phyloP scores from a whole-genome alignment of 1,140 invertebrate genomes.

The Heliothis subflexa region DNA sequence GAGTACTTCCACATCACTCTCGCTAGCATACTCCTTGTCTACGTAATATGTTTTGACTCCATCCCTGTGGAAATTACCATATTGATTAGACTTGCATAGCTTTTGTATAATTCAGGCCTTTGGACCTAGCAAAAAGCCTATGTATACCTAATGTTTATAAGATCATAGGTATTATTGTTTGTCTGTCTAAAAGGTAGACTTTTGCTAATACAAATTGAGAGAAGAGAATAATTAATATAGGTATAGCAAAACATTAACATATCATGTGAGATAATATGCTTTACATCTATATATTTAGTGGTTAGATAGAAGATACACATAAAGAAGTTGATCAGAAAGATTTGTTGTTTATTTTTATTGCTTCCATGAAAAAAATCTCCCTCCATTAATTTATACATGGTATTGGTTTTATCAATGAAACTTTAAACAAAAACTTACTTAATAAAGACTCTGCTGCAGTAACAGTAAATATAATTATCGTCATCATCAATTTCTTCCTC shows the following conservation, averaged over 20 bases:
- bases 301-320: no score
- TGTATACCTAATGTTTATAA: no score
- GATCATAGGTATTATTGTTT: no score
- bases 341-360: background rate
- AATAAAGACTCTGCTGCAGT: slow-evolving; percentile 82
- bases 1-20: slow-evolving; percentile 78
- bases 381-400: slow-evolving; percentile 3
- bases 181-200: no score
- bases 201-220: no score
- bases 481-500: slow-evolving; percentile 69
- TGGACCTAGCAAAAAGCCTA: background rate
- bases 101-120: background rate
- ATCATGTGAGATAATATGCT: no score
- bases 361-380: background rate
- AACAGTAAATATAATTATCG: slow-evolving; percentile 80
- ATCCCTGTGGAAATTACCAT: slow-evolving; percentile 66
- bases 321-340: background rate
- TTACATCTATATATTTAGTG: no score
- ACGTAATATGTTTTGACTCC: slow-evolving; percentile 73
- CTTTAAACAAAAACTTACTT: slow-evolving; percentile 62
- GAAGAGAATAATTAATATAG: no score
- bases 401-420: slow-evolving; percentile 10
- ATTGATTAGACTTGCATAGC: background rate
- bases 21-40: slow-evolving; percentile 80
- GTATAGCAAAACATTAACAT: no score